Base-by-base conservation (phyloP, 2,888 invertebrate genomes). In the Cyclophora punctaria region DNA sequence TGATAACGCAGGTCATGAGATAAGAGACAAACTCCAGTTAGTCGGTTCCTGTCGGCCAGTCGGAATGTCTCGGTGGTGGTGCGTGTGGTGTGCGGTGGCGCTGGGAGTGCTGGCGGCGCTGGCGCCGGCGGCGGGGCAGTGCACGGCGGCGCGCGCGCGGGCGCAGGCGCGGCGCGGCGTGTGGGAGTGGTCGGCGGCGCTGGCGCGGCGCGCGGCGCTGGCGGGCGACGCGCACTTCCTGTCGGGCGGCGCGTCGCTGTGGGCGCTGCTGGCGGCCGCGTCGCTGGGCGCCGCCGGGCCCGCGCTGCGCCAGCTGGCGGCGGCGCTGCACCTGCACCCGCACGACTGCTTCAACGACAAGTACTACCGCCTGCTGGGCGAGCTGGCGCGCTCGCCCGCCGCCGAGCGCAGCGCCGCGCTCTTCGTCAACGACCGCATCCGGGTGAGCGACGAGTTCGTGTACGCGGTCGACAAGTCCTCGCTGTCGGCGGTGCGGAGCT, bases 201-300 rank as follows among this genome's bases (percentile, higher is more conserved):
- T 81, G 35, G 60, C 68, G 4, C 57, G 54, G 7, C 65, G 80
- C 49, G 63, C 80, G 4, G 71, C 67, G 3, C 53, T 70, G 41
- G 82, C 84, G 7, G 78, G 75, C 0, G 84, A 85, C 0, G 73
- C 76, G 34, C 87, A 87, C 47, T 87, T 85, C 58, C 66, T 84
- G 0, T 58, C 75, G 0, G 84, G 85, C 0, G 74, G 81, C 0
- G 55, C 85, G 0, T 85, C 85, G 0, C 68, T 78, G 33, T 85
- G 87, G 87, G 68, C 75, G 0, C 58, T 88, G 3, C 58, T 88
- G 2, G 62, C 85, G 0, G 63, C 73, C 0, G 51, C 79, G 0
- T 78, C 83, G 0, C 63, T 80, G 2, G 86, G 83, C 0, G 84
- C 87, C 0, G 56, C 66, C 0, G 78, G 70, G 0, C 58, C 62